Conservation (phyloP, 2,113 vertebrate species). For the Rostratula benghalensis region DNA sequence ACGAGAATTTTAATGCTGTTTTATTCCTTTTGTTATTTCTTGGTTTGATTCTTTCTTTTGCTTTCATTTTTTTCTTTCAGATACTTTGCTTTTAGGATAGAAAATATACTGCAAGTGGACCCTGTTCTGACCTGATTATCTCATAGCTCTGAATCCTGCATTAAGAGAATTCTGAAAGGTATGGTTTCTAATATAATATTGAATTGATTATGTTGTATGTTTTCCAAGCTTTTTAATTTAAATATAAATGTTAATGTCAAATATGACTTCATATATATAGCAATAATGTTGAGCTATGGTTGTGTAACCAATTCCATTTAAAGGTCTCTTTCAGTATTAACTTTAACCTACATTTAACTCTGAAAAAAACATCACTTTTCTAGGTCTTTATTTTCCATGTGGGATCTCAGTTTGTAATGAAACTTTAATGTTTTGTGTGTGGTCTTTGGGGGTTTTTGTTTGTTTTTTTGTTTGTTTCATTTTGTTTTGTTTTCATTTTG, state of each 20-base stretch:
- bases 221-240: neutral
- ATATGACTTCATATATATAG: neutral
- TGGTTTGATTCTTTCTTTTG: neutral
- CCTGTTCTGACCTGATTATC: neutral
- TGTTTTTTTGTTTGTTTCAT: neutral
- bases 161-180: neutral
- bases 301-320: neutral
- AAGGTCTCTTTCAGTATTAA: neutral
- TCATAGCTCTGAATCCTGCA: neutral
- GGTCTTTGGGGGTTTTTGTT: neutral
- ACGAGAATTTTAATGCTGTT: neutral
- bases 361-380: neutral
- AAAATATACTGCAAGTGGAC: neutral
- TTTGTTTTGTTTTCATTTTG: neutral
- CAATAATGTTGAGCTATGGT: neutral
- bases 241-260: neutral
- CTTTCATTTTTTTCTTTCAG: neutral
- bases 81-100: neutral
- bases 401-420: neutral
- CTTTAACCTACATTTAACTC: neutral
- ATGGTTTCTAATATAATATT: neutral
- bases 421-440: neutral
- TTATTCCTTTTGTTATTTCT: neutral
- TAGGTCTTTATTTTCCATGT: neutral
- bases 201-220: neutral